Base-by-base conservation (phyloP, 2,113 vertebrate genomes). In the Geothlypis trichas region DNA sequence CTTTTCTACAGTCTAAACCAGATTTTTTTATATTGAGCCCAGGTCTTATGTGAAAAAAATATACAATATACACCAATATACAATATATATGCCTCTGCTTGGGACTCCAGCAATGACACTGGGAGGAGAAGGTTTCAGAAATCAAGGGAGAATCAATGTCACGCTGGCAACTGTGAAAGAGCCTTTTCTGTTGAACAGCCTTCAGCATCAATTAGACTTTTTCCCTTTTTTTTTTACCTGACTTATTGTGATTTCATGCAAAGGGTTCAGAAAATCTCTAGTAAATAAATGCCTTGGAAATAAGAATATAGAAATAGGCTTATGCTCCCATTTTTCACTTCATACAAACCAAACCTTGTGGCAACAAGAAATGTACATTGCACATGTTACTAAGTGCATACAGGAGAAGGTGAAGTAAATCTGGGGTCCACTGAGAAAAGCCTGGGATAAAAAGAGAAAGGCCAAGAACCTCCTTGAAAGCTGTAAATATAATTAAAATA, bases 401-500 rank as follows among this genome's bases (percentile, higher is more conserved):
- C 51, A 63, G 72, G 26, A 33, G 24, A 83, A 83, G 37, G 30
- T 67, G 67, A 81, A 71, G 22, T 67, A 67, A 90, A 90, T 68
- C 62, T 77, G 28, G 17, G 9, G 35, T 91, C 46, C 1, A 0
- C 71, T 49, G 58, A 94, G 87, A 89, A 95, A 84, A 93, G 28
- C 15, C 21, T 2, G 3, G 44, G 63, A 74, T 52, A 80, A 83
- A 91, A 93, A 80, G 42, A 87, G 21, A 85, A 89, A 90, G 79
- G 55, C 51, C 81, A 63, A 87, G 58, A 96, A 49, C 27, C 59
- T 81, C 79, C 72, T n/a, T 63, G 61, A 90, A 91, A 90, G 72
- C 33, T 88, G 71, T 71, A 91, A 91, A 90, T 91, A 77, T 79
- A 77, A 91, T 90, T 93, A 92, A 93, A 96, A 90, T 75, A 63